Evolutionary conservation across 2,113 vertebrate genomes (phyloP).

Genomic region (Dunckerocampus dactyliophorus): DNA sequence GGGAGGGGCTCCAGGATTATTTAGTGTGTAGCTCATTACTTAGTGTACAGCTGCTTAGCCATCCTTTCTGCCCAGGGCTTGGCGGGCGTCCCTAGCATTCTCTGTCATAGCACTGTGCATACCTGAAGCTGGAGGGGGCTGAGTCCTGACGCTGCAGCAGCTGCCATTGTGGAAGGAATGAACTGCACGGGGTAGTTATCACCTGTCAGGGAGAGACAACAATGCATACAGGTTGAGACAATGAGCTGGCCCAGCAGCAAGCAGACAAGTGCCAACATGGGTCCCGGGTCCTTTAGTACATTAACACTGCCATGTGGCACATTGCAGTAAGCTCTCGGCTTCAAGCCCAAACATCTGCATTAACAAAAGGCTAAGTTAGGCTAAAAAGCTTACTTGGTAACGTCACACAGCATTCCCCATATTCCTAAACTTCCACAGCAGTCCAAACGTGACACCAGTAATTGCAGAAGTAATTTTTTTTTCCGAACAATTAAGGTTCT

Average conservation of each 20-base stretch:
- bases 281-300: conserved; percentile 68
- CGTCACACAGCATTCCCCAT: conserved; percentile 31
- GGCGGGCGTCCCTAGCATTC: conserved; percentile 82
- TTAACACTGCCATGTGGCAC: conserved; percentile 53
- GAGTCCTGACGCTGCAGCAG: conserved; percentile 99
- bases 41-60: conserved; percentile 94
- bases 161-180: conserved; percentile 99
- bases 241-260: conserved; percentile 81
- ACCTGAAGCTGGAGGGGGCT: conserved; percentile 99
- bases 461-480: conserved; percentile 8
- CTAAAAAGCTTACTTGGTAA: conserved; percentile 77
- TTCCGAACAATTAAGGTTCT: conserved; percentile 28
- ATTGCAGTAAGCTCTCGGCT: conserved; percentile 62
- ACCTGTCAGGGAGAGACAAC: conserved; percentile 87
- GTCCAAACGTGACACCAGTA: conserved; percentile 15
- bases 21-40: conserved; percentile 88
- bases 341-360: conserved; percentile 93
- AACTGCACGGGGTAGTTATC: conserved; percentile 99
- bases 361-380: conserved; percentile 87
- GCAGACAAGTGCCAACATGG: conserved; percentile 90
- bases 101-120: conserved; percentile 83
- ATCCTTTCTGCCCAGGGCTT: conserved; percentile 80
- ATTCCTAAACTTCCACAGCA: conserved; percentile 33
- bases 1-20: conserved; percentile 78
- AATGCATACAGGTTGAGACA: conserved; percentile 99